Percentiles rank a stretch among this genome's conserved stretches.
Evolutionary conservation across 2,888 invertebrate genomes (phyloP).

Genomic region (Rhogogaster chlorosoma): DNA sequence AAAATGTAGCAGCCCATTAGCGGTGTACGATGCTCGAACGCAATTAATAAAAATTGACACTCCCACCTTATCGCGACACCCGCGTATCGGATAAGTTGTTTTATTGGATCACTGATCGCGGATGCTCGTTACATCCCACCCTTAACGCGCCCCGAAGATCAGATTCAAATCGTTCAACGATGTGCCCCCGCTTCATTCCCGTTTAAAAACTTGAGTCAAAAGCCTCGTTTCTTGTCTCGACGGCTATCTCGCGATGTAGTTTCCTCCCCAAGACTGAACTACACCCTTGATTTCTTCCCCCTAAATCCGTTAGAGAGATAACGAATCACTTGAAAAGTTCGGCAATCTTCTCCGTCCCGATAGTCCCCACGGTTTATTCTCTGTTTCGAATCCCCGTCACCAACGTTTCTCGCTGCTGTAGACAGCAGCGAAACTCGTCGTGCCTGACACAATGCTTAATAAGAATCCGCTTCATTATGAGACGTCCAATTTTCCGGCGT

Average conservation of each 20-base stretch:
- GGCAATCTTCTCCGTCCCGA: neutral
- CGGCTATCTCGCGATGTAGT: neutral
- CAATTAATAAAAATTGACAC: neutral
- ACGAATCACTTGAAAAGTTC: constrained; percentile 43
- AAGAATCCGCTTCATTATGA: no score
- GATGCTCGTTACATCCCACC: neutral
- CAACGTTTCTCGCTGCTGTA: neutral
- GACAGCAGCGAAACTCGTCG: neutral
- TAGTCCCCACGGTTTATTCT: neutral
- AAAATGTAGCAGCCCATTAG: neutral
- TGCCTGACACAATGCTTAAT: neutral
- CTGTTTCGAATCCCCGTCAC: constrained; percentile 8
- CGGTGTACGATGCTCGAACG: neutral
- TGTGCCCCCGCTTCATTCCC: neutral
- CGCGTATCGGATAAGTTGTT: neutral
- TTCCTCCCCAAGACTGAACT: neutral
- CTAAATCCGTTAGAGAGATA: constrained; percentile 20
- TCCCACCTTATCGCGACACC: neutral
- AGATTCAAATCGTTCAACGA: neutral
- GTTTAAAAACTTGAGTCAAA: neutral
- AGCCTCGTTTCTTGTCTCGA: constrained; percentile 10
- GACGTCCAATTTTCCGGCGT: no score
- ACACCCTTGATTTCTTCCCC: constrained; percentile 16
- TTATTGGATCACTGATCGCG: neutral
- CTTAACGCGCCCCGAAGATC: neutral